These are phyloP conservation scores for Coregonus sp. DNA, from an alignment of 2,797 vertebrate species.

Conservation along the genomic window DNA sequence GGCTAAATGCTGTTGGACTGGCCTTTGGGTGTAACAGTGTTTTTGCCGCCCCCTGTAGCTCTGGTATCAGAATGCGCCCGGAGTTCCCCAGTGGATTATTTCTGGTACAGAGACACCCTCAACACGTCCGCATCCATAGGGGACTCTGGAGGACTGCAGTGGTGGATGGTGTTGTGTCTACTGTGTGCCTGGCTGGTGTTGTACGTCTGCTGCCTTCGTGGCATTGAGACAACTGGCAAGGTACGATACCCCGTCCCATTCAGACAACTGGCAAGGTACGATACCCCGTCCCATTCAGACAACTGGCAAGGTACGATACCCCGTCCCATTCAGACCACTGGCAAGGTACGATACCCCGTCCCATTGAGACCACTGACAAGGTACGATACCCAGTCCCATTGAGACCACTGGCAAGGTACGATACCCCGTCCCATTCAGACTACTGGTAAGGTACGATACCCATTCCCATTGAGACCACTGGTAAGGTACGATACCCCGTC, in stretches of 20 bases:
- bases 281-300: not conserved
- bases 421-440: not conserved
- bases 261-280: not conserved
- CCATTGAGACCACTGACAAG: not conserved
- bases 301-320: not conserved
- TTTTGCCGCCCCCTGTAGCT: constrained; percentile 57
- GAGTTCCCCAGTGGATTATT: constrained; percentile 89
- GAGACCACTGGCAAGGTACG: not conserved
- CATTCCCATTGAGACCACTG: not conserved
- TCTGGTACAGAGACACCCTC: constrained; percentile 91
- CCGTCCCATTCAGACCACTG: not conserved
- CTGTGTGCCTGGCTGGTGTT: constrained; percentile 84
- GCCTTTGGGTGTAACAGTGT: not conserved
- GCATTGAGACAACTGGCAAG: constrained; percentile 95
- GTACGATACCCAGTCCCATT: not conserved
- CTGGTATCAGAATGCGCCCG: constrained; percentile 79
- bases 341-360: not conserved
- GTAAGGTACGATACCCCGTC: not conserved
- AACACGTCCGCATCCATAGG: constrained; percentile 82
- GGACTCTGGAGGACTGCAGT: constrained; percentile 81
- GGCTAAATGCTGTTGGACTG: constrained; percentile 65
- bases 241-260: constrained; percentile 55
- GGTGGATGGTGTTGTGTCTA: constrained; percentile 86
- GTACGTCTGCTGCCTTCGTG: constrained; percentile 86
- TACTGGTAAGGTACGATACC: not conserved